phyloP scores from a whole-genome alignment of 2,113 vertebrate species.

The Oreochromis tanganicae region DNA sequence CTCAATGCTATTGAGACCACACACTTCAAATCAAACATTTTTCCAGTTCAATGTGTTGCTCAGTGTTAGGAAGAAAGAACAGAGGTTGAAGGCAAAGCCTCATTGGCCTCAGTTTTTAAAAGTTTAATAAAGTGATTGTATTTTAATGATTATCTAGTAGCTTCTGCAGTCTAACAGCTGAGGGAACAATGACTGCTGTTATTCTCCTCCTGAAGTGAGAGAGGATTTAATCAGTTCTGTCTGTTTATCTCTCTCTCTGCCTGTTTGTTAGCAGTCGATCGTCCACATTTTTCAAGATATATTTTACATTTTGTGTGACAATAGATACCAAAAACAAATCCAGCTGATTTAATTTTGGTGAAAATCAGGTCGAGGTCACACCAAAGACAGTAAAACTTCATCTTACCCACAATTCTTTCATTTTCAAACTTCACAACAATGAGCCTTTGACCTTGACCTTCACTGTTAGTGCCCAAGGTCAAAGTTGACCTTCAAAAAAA shows the following conservation, averaged over 20 bases:
- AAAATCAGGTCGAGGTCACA: not conserved
- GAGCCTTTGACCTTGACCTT: not conserved
- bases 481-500: not conserved
- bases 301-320: not conserved
- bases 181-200: not conserved
- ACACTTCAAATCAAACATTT: not conserved
- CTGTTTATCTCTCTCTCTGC: not conserved
- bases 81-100: not conserved
- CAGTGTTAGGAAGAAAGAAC: not conserved
- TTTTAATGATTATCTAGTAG: not conserved
- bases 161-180: not conserved
- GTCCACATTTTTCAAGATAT: not conserved
- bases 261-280: not conserved
- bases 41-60: not conserved
- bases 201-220: not conserved
- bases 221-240: not conserved
- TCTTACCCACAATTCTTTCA: not conserved
- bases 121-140: not conserved
- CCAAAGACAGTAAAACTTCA: not conserved
- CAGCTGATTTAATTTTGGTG: not conserved
- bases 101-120: not conserved
- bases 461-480: not conserved
- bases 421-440: not conserved
- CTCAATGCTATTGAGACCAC: not conserved
- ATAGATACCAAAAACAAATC: not conserved